phyloP scores from a whole-genome alignment of 53 echinoderm and acorn worm genomes.

The Stichopus horrens region DNA sequence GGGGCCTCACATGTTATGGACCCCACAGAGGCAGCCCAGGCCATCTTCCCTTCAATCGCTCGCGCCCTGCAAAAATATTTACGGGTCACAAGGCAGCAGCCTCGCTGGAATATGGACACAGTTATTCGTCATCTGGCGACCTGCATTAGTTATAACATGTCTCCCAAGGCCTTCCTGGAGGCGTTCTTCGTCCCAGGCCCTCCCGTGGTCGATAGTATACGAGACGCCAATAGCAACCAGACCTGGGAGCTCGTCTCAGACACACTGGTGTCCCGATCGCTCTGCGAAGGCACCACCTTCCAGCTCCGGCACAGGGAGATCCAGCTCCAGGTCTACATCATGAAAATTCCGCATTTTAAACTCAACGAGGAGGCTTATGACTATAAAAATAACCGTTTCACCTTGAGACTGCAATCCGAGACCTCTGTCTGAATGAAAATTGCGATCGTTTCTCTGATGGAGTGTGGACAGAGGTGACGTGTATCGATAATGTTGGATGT shows the following conservation, averaged over 20 bases:
- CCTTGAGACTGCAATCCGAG: conserved; percentile 88
- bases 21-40: conserved; percentile 92
- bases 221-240: conserved; percentile 58
- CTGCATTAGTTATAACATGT: conserved; percentile 94
- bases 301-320: conserved; percentile 82
- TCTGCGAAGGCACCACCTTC: conserved; percentile 87
- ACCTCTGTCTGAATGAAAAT: conserved; percentile 74
- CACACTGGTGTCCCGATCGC: conserved; percentile 74
- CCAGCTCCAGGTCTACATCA: conserved; percentile 82
- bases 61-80: conserved; percentile 96
- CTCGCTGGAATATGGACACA: conserved; percentile 95
- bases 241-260: conserved; percentile 95
- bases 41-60: conserved; percentile 96
- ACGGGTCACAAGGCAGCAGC: conserved; percentile 93
- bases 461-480: background rate
- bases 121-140: conserved; percentile 89
- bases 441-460: too few relatives aligned
- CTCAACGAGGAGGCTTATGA: conserved; percentile 91
- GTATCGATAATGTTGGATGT: background rate
- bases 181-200: conserved; percentile 93
- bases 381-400: conserved; percentile 88
- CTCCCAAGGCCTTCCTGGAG: conserved; percentile 84
- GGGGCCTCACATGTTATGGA: conserved; percentile 90
- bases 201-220: conserved; percentile 61
- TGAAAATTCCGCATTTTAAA: conserved; percentile 90